Conservation (phyloP, 53 echinoderm and acorn worm genomes). For the Apostichopus leukothele region DNA sequence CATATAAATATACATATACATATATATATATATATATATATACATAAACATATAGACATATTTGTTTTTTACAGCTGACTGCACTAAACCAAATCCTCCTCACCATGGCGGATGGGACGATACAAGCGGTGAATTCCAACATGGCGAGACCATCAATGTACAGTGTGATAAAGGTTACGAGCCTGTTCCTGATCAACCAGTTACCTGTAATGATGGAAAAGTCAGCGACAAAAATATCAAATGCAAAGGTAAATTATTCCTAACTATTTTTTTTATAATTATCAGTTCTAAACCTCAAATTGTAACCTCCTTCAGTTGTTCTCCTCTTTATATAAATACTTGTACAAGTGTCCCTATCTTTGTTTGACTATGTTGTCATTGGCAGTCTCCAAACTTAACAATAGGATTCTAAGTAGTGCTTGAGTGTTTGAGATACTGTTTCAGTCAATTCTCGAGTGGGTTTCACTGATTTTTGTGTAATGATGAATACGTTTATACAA, state of each 20-base stretch:
- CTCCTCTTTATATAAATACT: no score
- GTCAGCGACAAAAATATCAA: neutral
- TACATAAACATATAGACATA: conserved; percentile 5
- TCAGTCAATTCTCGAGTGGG: no score
- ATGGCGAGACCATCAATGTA: neutral
- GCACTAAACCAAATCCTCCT: conserved; percentile 51
- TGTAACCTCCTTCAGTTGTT: no score
- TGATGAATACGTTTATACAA: no score
- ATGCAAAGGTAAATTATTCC: neutral
- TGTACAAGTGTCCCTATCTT: no score
- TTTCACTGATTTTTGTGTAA: no score
- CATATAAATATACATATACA: conserved; percentile 3
- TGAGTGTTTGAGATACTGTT: no score
- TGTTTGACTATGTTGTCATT: no score
- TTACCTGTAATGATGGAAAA: conserved; percentile 8
- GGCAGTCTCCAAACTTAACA: no score
- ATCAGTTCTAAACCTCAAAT: no score
- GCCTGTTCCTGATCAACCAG: conserved; percentile 25
- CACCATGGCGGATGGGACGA: conserved; percentile 20
- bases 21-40: neutral
- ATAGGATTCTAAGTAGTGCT: no score
- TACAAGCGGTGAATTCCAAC: neutral
- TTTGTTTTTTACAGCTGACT: conserved; percentile 49
- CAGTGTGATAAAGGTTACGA: conserved; percentile 33
- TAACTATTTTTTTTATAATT: no score